Base-by-base conservation (phyloP, 2,113 vertebrate species). In the Elgaria multicarinata region DNA sequence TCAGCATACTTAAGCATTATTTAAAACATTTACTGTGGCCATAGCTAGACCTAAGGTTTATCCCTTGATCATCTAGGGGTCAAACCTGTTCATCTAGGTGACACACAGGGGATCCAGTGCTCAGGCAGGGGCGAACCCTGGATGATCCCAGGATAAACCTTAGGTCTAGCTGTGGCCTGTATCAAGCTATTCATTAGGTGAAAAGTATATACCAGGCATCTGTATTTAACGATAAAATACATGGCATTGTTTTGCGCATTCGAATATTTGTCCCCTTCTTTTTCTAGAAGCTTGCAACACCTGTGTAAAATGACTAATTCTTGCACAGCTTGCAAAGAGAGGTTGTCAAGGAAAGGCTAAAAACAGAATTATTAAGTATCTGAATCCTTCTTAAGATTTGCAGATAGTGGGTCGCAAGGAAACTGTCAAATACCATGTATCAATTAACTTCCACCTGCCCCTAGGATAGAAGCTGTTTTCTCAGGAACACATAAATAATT, bases 401-500 rank as follows among this genome's bases (percentile, higher is more conserved):
- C 75, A 92, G 42, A 77, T 76, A 79, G 46, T 66, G 66, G 74
- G 7, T 82, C 89, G 75, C 86, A 86, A 93, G 85, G 95, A 85
- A 94, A 77, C 71, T 93, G 80, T 90, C 82, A 75, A 81, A 86
- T 81, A 92, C 87, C 83, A 89, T 75, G 86, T 91, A 92, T 78
- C 92, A 95, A 89, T 95, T 90, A 94, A 66, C 87, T 94, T 92
- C 89, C 90, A 93, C 82, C 76, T 92, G 79, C 95, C 87, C 44
- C 53, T 92, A 82, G 91, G 93, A 93, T 85, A 82, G 89, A 95
- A 87, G 4, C n/a, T 90, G 13, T 86, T 90, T 84, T 91, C 94
- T 85, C 28, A 92, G 89, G 89, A 93, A 36, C 20, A 33, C 16
- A 95, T 94, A 91, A 95, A 96, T 95, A 95, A 96, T 96, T 95